A percentile compares a stretch with the other conserved stretches of the same genome.
These are phyloP conservation scores for Armadillidium nasatum DNA, from an alignment of 1,140 invertebrate genomes.

Conservation along the genomic window DNA sequence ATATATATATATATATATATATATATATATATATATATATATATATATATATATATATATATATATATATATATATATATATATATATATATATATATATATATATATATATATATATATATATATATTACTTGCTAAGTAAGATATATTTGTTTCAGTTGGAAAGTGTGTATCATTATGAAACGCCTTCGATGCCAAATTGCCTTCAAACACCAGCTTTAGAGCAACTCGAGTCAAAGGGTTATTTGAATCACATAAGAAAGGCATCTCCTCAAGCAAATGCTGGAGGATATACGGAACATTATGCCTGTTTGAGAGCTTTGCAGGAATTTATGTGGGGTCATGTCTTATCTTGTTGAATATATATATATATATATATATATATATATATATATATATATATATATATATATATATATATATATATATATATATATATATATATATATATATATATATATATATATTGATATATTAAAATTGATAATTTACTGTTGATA, in stretches of 20 bases:
- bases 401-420: too few relatives aligned
- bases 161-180: constrained; percentile 20
- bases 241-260: constrained; percentile 26
- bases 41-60: constrained; percentile 16
- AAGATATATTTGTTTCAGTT: too few relatives aligned
- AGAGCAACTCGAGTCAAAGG: neutral
- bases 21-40: constrained; percentile 1
- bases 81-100: constrained; percentile 18
- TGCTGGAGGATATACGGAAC: constrained; percentile 23
- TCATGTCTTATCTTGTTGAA: constrained; percentile 22
- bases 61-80: constrained; percentile 18
- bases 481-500: too few relatives aligned
- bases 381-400: too few relatives aligned
- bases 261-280: neutral
- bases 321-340: constrained; percentile 25
- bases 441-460: too few relatives aligned
- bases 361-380: too few relatives aligned
- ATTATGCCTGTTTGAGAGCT: constrained; percentile 22
- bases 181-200: neutral
- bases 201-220: constrained; percentile 13
- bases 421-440: too few relatives aligned
- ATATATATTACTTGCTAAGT: too few relatives aligned
- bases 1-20: too few relatives aligned
- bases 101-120: constrained; percentile 14
- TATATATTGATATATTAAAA: too few relatives aligned